Evolutionary conservation across 2,113 vertebrate species (phyloP), one percentile per base, ranked within the genome.

Genomic region (Pterocles burchelli): DNA sequence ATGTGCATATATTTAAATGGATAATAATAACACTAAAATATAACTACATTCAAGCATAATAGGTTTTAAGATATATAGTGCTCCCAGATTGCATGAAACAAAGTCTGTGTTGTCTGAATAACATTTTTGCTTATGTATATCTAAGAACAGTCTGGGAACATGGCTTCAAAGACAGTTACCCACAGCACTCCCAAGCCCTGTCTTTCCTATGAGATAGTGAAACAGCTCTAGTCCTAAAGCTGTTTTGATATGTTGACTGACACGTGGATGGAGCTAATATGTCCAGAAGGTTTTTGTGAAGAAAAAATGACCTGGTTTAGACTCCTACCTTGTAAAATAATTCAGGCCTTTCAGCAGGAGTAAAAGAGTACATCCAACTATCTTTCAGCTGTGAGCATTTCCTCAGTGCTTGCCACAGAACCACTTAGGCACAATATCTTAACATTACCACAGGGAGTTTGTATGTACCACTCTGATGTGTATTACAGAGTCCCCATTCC

Each of bases 391-490:
- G 7, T 6, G 13, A 81, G 25, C 5, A 10, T 57, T 61, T 61
- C 18, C 51, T 65, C 22, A 19, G 10, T 29, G 6, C 46, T 55
- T 57, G 3, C 25, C 11, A 1, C 33, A 51, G 17, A 87, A 10
- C 4, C 2, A 1, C 6, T 19, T 51, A 10, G 0, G 4, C 20
- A 34, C 17, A 14, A 7, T n/a, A 66, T 24, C 21, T 5, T 41
- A 12, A 20, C 14, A 2, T 48, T 43, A 17, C 21, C 17, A 36
- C 8, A 34, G 26, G 14, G 3, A 34, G 31, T 16, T 20, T 9
- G 9, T 19, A 28, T 1, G 0, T 17, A 58, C 8, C 11, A 4
- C 21, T 66, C 26, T 1, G 1, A 17, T 0, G 2, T 31, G 25
- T 11, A 10, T 54, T 88, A 13, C 29, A 28, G 20, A 29, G 21